These are phyloP conservation scores for Blera fallax DNA, from an alignment of 2,888 invertebrate species.

Conservation along the genomic window DNA sequence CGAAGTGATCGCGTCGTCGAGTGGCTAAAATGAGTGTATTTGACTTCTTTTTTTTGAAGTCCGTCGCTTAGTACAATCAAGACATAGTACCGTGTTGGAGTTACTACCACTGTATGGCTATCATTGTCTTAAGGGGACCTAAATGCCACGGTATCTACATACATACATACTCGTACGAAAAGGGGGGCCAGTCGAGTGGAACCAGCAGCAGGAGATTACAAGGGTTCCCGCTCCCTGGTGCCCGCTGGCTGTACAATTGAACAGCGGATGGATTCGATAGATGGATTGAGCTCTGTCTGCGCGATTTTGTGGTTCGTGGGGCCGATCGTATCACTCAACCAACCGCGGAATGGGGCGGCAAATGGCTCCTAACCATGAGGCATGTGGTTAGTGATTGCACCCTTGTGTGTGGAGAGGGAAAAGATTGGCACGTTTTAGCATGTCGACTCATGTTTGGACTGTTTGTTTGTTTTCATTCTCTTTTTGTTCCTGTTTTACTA, in stretches of 20 bases:
- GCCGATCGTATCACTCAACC: slow-evolving; percentile 18
- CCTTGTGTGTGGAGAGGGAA: slow-evolving; percentile 16
- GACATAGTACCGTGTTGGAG: slow-evolving; percentile 12
- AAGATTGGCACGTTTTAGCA: slow-evolving; percentile 26
- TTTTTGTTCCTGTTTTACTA: not conserved
- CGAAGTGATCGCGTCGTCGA: slow-evolving; percentile 36
- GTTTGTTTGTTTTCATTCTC: not conserved
- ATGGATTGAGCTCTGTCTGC: slow-evolving; percentile 15
- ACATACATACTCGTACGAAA: no score
- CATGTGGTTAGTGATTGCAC: slow-evolving; percentile 8
- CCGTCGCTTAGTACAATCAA: slow-evolving; percentile 7
- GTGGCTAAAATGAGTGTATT: slow-evolving; percentile 30
- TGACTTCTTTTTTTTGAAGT: slow-evolving; percentile 10
- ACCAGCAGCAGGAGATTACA: slow-evolving; percentile 12
- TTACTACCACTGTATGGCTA: slow-evolving; percentile 14
- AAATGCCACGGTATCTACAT: slow-evolving; percentile 15
- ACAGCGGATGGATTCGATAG: slow-evolving; percentile 7
- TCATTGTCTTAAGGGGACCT: slow-evolving; percentile 19
- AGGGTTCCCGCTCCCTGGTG: slow-evolving; percentile 2
- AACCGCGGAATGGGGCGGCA: slow-evolving; percentile 20
- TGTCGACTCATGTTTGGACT: slow-evolving; percentile 17
- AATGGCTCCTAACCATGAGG: slow-evolving; percentile 2
- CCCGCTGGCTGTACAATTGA: not conserved
- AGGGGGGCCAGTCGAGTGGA: slow-evolving; percentile 8
- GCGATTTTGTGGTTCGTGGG: slow-evolving; percentile 10